Evolutionary conservation across 2,888 invertebrate genomes (phyloP).

Genomic region (Agonopterix heracliana): DNA sequence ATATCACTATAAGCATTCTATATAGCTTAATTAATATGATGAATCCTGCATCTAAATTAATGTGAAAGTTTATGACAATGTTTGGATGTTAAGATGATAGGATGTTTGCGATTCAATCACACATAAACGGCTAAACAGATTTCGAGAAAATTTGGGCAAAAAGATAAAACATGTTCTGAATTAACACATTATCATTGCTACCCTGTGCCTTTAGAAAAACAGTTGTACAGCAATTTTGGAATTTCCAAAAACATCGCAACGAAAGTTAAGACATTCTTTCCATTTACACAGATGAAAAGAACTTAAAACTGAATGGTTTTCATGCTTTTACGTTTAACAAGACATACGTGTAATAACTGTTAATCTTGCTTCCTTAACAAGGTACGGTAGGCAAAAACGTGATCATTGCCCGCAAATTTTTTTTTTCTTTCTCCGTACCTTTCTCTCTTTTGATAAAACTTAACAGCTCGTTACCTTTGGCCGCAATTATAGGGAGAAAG

Average conservation of each 20-base stretch:
- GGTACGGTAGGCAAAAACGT: slow-evolving; percentile 10
- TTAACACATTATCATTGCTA: too few relatives aligned
- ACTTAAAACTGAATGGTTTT: too few relatives aligned
- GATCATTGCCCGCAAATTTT: slow-evolving; percentile 15
- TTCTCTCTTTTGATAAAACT: slow-evolving; percentile 30
- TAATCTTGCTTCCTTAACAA: background rate
- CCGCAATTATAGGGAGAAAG: slow-evolving; percentile 19
- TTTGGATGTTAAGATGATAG: too few relatives aligned
- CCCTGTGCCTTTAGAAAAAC: background rate
- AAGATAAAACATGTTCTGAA: too few relatives aligned
- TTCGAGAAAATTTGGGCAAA: too few relatives aligned
- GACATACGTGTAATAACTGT: background rate
- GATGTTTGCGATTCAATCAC: too few relatives aligned
- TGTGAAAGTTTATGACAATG: too few relatives aligned
- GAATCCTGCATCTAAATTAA: background rate
- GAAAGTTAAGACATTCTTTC: too few relatives aligned
- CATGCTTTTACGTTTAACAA: background rate
- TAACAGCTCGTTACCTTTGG: slow-evolving; percentile 39
- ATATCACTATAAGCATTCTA: background rate
- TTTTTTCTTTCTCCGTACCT: slow-evolving; percentile 10
- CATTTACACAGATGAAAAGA: too few relatives aligned
- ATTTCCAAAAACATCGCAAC: too few relatives aligned
- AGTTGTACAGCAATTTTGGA: background rate
- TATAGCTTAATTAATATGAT: background rate
- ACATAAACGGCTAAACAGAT: too few relatives aligned